Conservation (phyloP, 2,113 vertebrate species). For the Ptilonorhynchus violaceus region DNA sequence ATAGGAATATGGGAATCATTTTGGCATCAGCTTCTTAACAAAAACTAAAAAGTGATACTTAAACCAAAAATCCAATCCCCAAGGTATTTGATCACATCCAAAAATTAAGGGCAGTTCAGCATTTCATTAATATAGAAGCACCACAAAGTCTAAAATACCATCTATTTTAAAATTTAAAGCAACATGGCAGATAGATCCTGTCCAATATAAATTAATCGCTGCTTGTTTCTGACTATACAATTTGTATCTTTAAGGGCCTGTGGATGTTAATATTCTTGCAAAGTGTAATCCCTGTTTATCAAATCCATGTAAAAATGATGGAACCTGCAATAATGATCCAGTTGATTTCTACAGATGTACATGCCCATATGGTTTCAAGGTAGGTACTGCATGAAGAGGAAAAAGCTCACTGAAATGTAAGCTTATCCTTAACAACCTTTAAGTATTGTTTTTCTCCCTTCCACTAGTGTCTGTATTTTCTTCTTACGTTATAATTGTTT, state of each 20-base stretch:
- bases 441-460: neutral
- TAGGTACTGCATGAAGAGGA: slow-evolving; percentile 28
- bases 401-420: neutral
- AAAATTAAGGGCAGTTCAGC: neutral
- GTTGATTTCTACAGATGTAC: slow-evolving; percentile 95
- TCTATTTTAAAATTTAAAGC: neutral
- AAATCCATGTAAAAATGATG: slow-evolving; percentile 94
- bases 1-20: neutral
- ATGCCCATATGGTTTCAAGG: slow-evolving; percentile 97
- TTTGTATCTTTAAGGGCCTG: slow-evolving; percentile 79
- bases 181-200: neutral
- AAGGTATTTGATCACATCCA: neutral
- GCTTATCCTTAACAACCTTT: neutral
- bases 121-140: neutral
- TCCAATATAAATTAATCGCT: neutral
- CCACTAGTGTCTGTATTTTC: neutral
- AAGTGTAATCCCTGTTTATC: slow-evolving; percentile 98
- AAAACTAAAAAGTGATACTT: neutral
- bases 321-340: slow-evolving; percentile 92
- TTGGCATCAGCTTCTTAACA: neutral
- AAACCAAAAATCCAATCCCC: neutral
- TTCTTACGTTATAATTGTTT: neutral
- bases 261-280: slow-evolving; percentile 89
- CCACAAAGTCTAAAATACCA: neutral
- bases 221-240: neutral